A percentile compares a stretch with the other conserved stretches of the same genome.
These are phyloP conservation scores for Helobdella robusta DNA, from an alignment of 2,888 invertebrate species.

Conservation along the genomic window DNA sequence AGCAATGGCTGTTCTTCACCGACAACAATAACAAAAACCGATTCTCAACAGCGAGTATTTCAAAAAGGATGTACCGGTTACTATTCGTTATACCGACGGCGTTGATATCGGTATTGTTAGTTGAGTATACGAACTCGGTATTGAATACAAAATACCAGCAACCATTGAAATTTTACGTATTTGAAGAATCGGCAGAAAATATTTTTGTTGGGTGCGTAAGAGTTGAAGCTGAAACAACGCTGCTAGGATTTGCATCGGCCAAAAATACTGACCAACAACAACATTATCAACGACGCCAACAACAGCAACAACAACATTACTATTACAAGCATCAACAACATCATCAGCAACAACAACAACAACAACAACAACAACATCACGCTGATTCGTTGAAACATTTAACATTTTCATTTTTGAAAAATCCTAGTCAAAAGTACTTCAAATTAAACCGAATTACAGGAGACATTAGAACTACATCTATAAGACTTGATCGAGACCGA, in stretches of 20 bases:
- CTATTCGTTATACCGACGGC: no score
- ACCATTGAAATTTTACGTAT: not conserved
- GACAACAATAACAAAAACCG: no score
- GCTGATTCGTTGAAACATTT: not conserved
- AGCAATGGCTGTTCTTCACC: no score
- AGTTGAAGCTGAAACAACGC: not conserved
- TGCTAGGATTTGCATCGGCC: not conserved
- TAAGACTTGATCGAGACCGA: conserved; percentile 20
- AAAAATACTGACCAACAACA: not conserved
- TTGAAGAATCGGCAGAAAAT: conserved; percentile 5
- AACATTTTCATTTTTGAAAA: conserved; percentile 20
- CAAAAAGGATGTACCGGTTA: no score
- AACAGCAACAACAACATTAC: not conserved
- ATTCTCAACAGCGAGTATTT: no score
- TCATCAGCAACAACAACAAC: conserved; percentile 6
- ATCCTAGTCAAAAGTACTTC: conserved; percentile 20
- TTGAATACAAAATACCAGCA: conserved; percentile 9
- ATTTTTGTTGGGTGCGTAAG: not conserved
- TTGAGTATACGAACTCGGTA: no score
- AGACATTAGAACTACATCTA: conserved; percentile 18
- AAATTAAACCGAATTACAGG: conserved; percentile 17
- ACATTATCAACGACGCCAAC: not conserved
- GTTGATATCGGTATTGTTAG: no score
- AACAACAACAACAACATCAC: conserved; percentile 7
- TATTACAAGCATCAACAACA: not conserved